Base-by-base conservation (phyloP, 2,888 invertebrate genomes). In the Archips crataeganus region DNA sequence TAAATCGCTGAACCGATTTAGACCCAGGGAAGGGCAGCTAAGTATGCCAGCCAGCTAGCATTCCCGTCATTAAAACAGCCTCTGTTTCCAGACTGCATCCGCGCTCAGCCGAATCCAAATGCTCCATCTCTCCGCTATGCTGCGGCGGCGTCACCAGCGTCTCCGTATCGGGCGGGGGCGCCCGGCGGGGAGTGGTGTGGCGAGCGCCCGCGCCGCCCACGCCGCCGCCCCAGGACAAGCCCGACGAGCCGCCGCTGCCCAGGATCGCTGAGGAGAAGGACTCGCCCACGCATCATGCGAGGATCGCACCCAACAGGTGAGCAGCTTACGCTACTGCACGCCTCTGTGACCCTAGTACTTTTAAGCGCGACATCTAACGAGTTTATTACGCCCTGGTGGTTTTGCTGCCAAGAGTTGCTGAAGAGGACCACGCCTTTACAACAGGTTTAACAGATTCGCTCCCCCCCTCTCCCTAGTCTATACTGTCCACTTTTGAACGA, bases 221-320 rank as follows among this genome's bases (percentile, higher is more conserved):
- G 0, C 92, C 94, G 5, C 91, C 93, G 15, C 87, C 90, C 2
- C 80, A 82, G 11, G 90, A 90, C 75, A 90, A 91, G 81, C 80
- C 77, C 15, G 92, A 91, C 75, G 93, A 93, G 71, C 90, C 90
- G 45, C 94, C 96, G 70, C 90, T 98, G 83, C 98, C 98, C 0
- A 92, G 98, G 78, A 98, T 98, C 75, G 98, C 98, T 0, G 98
- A 98, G 90, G 98, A 98, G 87, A 98, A 98, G 84, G 97, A 97
- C 88, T 97, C 97, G 23, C 97, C 97, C 0, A 97, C 97, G 0
- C 96, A 96, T 61, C 92, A 93, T 51, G 85, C 90, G 2, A 87
- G 85, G 74, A 83, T 84, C 65, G 75, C 90, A 76, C 87, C 88
- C 0, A 81, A 85, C n/a, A 89, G 90, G 92, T 92, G 45, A 42